Evolutionary conservation across 1,140 invertebrate species (phyloP).

Genomic region (Pygmarrhopalites habei): DNA sequence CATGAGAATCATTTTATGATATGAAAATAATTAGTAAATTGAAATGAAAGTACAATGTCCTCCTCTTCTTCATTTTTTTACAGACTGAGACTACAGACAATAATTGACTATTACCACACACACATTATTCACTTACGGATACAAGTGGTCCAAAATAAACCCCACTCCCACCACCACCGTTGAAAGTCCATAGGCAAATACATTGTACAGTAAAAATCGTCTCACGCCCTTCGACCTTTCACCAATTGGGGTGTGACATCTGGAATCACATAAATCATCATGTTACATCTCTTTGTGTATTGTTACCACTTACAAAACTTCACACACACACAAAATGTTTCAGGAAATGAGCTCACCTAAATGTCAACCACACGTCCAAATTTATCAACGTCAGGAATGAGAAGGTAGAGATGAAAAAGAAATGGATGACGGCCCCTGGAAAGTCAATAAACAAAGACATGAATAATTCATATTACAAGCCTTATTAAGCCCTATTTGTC

Average conservation of each 20-base stretch:
- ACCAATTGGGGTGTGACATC: background rate
- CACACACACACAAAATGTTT: background rate
- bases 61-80: too few species aligned
- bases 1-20: background rate
- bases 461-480: conserved; percentile 4
- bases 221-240: conserved; percentile 18
- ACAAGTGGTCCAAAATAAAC: conserved; percentile 24
- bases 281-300: background rate
- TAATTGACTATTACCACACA: too few species aligned
- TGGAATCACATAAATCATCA: background rate
- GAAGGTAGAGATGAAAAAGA: conserved; percentile 27
- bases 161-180: conserved; percentile 26
- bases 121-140: conserved; percentile 25
- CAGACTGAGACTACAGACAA: too few species aligned
- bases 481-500: background rate
- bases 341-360: conserved; percentile 15
- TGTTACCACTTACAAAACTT: background rate
- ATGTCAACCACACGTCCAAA: conserved; percentile 25
- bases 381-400: conserved; percentile 23
- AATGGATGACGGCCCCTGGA: conserved; percentile 8
- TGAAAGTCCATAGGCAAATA: conserved; percentile 33
- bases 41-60: too few species aligned
- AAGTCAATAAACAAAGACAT: conserved; percentile 12
- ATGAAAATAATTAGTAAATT: too few species aligned
- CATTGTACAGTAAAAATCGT: conserved; percentile 28